These are phyloP conservation scores for Dendroctonus valens DNA, from an alignment of 1,140 invertebrate species.

Conservation along the genomic window DNA sequence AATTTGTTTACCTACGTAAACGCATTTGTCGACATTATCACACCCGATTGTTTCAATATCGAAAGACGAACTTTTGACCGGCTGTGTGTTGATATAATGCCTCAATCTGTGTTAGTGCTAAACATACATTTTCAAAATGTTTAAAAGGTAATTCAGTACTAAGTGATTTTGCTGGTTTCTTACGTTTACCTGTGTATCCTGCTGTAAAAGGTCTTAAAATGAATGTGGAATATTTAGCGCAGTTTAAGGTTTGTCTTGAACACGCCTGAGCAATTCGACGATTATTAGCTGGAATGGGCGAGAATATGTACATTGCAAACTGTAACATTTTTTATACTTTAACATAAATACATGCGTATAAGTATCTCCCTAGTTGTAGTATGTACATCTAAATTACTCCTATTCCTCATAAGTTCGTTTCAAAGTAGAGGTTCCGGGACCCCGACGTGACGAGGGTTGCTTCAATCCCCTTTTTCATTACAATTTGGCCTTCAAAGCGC, in stretches of 20 bases:
- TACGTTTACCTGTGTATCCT: neutral
- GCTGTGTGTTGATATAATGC: no score
- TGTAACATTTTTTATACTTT: conserved; percentile 31
- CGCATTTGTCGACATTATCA: neutral
- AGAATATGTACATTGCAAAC: conserved; percentile 13
- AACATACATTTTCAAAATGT: neutral
- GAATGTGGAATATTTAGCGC: neutral
- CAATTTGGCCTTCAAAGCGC: conserved; percentile 16
- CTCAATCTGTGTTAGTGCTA: no score
- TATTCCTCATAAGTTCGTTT: conserved; percentile 16
- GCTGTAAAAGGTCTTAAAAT: neutral
- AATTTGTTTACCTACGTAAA: no score
- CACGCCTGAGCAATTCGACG: neutral
- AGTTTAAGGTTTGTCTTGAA: neutral
- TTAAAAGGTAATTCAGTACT: neutral
- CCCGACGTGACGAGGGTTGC: conserved; percentile 11
- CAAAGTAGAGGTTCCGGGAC: conserved; percentile 20
- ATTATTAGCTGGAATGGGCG: conserved; percentile 1
- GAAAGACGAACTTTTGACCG: neutral
- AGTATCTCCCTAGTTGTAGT: conserved; percentile 26
- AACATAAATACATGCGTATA: conserved; percentile 21
- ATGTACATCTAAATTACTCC: conserved; percentile 12
- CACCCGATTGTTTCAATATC: neutral
- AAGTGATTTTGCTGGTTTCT: neutral
- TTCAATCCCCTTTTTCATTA: conserved; percentile 3